These are phyloP conservation scores for Orussus abietinus DNA, from an alignment of 1,140 invertebrate species.

Conservation along the genomic window DNA sequence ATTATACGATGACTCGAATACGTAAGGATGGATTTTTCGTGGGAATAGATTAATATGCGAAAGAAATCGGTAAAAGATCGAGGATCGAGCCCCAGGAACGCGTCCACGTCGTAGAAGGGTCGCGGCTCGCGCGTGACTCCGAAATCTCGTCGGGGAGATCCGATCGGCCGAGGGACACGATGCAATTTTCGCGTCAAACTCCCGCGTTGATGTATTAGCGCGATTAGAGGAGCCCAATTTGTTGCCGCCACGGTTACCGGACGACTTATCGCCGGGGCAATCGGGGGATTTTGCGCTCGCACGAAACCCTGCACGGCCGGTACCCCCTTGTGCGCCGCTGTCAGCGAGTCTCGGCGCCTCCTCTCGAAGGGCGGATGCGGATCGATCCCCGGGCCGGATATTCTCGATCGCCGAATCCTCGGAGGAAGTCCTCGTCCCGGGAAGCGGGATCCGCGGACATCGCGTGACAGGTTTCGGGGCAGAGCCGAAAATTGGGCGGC, in stretches of 20 bases:
- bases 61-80: conserved; percentile 1
- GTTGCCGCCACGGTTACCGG: conserved; percentile 26
- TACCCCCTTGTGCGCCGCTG: too few species aligned
- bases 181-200: conserved; percentile 37
- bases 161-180: conserved; percentile 24
- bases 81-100: conserved; percentile 6
- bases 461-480: conserved; percentile 22
- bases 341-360: too few species aligned
- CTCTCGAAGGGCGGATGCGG: too few species aligned
- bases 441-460: too few species aligned
- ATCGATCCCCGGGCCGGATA: too few species aligned
- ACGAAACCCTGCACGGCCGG: conserved; percentile 19
- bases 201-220: conserved; percentile 32
- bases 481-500: conserved; percentile 19
- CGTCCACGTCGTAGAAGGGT: neutral
- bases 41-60: neutral
- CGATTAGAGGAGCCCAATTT: conserved; percentile 39
- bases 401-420: too few species aligned
- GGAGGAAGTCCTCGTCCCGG: neutral
- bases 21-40: too few species aligned
- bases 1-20: too few species aligned
- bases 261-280: conserved; percentile 20
- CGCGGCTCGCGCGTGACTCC: neutral
- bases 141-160: conserved; percentile 19
- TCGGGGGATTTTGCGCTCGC: conserved; percentile 20